A percentile compares a stretch with the other conserved stretches of the same genome.
These are phyloP conservation scores for Troilus luridus DNA, from an alignment of 2,888 invertebrate genomes.

Conservation along the genomic window DNA sequence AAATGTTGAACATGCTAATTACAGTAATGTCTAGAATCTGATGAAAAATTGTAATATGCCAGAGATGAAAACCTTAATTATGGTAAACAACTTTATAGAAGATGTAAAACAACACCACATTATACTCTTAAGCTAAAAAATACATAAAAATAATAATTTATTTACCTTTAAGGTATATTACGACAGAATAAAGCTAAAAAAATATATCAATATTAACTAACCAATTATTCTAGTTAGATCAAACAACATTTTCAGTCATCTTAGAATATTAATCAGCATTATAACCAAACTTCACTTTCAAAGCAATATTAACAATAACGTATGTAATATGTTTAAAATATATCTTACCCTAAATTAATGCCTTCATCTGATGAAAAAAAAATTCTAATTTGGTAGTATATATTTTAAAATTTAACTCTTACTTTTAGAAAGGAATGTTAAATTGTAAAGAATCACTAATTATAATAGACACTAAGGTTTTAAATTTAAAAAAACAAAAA, in stretches of 20 bases:
- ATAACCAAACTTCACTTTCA: background rate
- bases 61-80: background rate
- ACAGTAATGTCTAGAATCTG: background rate
- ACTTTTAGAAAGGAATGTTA: conserved; percentile 13
- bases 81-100: background rate
- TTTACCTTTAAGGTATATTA: background rate
- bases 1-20: background rate
- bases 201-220: background rate
- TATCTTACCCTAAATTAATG: background rate
- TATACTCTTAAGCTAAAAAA: background rate
- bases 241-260: conserved; percentile 17
- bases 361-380: background rate
- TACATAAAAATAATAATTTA: conserved; percentile 7
- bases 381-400: background rate
- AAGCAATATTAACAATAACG: background rate
- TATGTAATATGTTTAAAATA: background rate
- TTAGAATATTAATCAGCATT: background rate
- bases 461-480: background rate
- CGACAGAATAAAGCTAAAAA: background rate
- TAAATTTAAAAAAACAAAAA: background rate
- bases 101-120: background rate
- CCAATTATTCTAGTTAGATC: conserved; percentile 8
- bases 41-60: background rate
- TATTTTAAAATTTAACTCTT: background rate
- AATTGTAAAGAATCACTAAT: conserved; percentile 1